Evolutionary conservation across 2,113 vertebrate species (phyloP).

Genomic region (Brienomyrus longianalis): DNA sequence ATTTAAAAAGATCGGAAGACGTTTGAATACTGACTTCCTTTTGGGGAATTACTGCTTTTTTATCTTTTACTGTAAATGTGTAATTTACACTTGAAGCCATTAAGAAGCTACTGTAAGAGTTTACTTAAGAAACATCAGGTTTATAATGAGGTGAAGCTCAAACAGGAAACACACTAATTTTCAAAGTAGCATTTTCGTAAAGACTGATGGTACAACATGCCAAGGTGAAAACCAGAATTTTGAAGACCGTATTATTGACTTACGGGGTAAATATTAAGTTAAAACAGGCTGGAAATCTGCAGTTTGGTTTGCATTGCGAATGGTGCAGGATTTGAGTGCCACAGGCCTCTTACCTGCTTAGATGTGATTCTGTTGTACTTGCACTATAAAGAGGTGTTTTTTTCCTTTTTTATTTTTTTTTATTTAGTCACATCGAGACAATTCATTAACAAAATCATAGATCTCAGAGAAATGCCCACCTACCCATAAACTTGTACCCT

Average conservation of each 20-base stretch:
- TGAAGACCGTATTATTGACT: not conserved
- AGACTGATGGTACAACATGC: not conserved
- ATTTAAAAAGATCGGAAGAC: not conserved
- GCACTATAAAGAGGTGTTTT: not conserved
- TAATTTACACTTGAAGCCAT: not conserved
- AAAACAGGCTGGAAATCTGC: not conserved
- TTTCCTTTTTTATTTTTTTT: not conserved
- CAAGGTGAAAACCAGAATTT: not conserved
- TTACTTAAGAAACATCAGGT: not conserved
- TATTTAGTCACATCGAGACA: not conserved
- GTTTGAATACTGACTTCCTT: not conserved
- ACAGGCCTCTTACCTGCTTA: not conserved
- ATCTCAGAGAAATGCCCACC: not conserved
- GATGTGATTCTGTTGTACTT: not conserved
- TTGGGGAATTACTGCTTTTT: not conserved
- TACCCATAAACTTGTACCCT: conserved; percentile 29
- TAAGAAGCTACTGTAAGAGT: not conserved
- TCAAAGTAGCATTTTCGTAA: not conserved
- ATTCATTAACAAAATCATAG: not conserved
- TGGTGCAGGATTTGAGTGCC: not conserved
- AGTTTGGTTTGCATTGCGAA: not conserved
- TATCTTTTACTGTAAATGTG: conserved; percentile 1
- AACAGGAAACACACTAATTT: not conserved
- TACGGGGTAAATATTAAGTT: not conserved
- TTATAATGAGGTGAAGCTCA: not conserved